Percentiles rank a stretch among this genome's conserved stretches.
Conservation (phyloP, 2,113 vertebrate species). For the Gambusia affinis region DNA sequence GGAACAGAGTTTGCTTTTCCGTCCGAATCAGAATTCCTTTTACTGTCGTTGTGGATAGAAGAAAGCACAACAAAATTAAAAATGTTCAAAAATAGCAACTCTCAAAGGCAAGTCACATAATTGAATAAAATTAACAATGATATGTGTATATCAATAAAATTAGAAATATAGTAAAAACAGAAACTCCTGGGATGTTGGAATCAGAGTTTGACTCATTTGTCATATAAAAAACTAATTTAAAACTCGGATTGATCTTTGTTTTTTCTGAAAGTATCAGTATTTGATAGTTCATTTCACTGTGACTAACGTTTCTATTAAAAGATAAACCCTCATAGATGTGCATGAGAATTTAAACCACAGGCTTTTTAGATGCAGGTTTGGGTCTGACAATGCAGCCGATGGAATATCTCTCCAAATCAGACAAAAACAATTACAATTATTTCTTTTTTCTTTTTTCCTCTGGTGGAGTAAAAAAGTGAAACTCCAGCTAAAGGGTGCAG, state of each 20-base stretch:
- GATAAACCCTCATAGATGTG: neutral
- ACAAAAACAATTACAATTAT: conserved; percentile 7
- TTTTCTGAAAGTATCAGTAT: neutral
- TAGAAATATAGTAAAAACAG: too few relatives aligned
- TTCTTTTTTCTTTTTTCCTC: conserved; percentile 6
- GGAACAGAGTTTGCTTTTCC: too few relatives aligned
- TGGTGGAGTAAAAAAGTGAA: neutral
- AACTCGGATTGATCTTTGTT: neutral
- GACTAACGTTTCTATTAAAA: neutral
- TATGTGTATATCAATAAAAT: too few relatives aligned
- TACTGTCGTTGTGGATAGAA: too few relatives aligned
- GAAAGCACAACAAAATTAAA: too few relatives aligned
- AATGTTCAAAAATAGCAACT: too few relatives aligned
- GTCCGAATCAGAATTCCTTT: too few relatives aligned
- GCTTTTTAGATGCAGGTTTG: conserved; percentile 5
- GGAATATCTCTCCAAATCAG: conserved; percentile 3
- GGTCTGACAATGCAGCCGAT: conserved; percentile 3
- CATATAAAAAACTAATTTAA: neutral
- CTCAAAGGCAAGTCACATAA: too few relatives aligned
- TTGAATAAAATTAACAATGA: too few relatives aligned
- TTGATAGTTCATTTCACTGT: neutral
- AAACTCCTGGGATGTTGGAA: too few relatives aligned
- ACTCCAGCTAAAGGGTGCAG: neutral
- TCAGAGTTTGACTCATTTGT: too few relatives aligned
- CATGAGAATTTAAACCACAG: neutral